These are phyloP conservation scores for Loris lydekkerianus DNA, from an alignment of 2,797 vertebrate species.

Conservation along the genomic window DNA sequence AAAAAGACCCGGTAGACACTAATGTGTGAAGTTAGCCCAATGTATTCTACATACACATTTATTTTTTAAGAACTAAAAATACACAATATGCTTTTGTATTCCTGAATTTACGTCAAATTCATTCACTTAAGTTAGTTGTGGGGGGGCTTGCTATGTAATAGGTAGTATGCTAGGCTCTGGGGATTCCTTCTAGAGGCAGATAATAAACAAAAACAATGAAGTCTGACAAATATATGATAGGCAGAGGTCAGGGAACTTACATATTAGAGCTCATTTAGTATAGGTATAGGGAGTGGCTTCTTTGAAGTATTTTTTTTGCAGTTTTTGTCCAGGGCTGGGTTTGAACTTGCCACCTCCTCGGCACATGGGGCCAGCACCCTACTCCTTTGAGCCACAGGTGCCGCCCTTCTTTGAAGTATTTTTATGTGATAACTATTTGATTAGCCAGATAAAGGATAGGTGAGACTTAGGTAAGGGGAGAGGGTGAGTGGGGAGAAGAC, in stretches of 20 bases:
- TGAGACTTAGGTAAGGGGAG: background rate
- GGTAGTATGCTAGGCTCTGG: background rate
- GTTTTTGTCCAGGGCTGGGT: no score
- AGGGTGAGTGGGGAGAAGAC: background rate
- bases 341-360: no score
- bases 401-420: background rate
- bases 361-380: no score
- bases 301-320: background rate
- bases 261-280: slow-evolving; percentile 4
- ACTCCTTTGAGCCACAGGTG: no score
- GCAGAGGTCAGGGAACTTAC: background rate
- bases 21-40: background rate
- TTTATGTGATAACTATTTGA: background rate
- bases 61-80: slow-evolving; percentile 33
- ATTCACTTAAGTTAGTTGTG: background rate
- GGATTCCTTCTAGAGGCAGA: background rate
- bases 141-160: background rate
- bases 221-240: background rate
- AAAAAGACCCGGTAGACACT: background rate
- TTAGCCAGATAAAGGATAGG: background rate
- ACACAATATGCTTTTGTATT: background rate
- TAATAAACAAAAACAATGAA: background rate
- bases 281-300: background rate
- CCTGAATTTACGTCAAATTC: background rate
- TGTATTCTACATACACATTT: background rate